These are phyloP conservation scores for Nothoprocta pentlandii DNA, from an alignment of 2,113 vertebrate species.

Conservation along the genomic window DNA sequence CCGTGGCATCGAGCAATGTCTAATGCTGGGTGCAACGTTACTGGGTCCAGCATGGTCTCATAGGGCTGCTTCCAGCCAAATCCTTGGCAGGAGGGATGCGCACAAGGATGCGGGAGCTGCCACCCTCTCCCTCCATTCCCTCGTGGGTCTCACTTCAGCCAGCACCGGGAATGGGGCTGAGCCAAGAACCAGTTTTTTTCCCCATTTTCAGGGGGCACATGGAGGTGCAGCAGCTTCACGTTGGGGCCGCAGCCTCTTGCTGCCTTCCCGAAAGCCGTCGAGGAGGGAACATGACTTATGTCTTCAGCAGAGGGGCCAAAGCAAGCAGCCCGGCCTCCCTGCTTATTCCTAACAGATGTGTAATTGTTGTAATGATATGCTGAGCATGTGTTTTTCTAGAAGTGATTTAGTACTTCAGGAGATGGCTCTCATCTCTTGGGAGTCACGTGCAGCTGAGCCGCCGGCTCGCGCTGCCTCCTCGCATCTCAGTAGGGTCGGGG, in stretches of 20 bases:
- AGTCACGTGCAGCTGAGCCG: accelerated
- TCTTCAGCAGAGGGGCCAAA: not conserved
- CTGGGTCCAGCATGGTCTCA: not conserved
- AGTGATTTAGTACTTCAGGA: constrained; percentile 52
- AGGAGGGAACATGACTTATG: not conserved
- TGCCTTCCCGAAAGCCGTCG: constrained; percentile 1
- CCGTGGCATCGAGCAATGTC: not conserved
- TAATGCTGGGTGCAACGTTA: not conserved
- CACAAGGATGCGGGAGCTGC: not conserved
- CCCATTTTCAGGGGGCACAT: not conserved
- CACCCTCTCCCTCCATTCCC: accelerated
- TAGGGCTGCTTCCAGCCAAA: not conserved
- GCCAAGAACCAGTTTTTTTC: not conserved
- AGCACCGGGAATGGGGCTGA: not conserved
- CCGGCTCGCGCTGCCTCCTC: not conserved
- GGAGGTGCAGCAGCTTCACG: not conserved
- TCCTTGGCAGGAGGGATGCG: not conserved
- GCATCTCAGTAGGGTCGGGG: not conserved
- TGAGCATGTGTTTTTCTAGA: constrained; percentile 51
- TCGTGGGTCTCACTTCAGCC: not conserved
- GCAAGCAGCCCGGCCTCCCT: constrained; percentile 23
- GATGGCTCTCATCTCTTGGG: not conserved
- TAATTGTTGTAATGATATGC: constrained; percentile 55
- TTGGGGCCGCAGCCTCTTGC: not conserved
- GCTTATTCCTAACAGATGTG: constrained; percentile 42